Base-by-base conservation (phyloP, 2,113 vertebrate genomes). In the Ellobius talpinus region DNA sequence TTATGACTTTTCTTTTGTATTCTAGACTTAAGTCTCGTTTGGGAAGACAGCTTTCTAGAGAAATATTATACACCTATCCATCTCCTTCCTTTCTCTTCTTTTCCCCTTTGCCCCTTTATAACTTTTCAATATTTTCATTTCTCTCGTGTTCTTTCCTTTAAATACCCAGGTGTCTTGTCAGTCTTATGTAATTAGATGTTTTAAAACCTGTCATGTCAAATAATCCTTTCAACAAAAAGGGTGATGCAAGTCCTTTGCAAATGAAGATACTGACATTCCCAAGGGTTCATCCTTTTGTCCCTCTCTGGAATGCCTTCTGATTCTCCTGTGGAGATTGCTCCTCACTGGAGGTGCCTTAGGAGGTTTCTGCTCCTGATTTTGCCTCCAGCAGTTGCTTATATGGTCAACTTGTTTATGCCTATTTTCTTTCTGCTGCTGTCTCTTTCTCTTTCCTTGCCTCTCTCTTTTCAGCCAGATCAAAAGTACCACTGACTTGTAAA, bases 331-430 rank as follows among this genome's bases (percentile, higher is more conserved):
- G 16, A 4, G 3, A 73, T 3, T 73, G 7, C 58, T 7, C 8
- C 52, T 24, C 70, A 0, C 10, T 14, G 3, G 1, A 7, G 7
- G 7, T 19, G 10, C 31, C 0, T 0, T 29, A 24, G 10, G 36
- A 36, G 17, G 0, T n/a, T 11, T 39, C 12, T 31, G 24, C 39
- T 73, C 8, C 47, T 29, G 61, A 55, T 16, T 0, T 36, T 45
- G 29, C 39, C 33, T 87, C 33, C 58, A 19, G 11, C 39, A 11
- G 14, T 81, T 26, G 0, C 7, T 55, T 88, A 31, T 78, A 2
- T 17, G 26, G 42, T 58, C 31, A 55, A 36, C 68, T 72, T 11
- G 85, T 81, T 55, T 65, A 4, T 50, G 31, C 7, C 42, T 36
- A 61, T 6, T 88, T 16, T 78, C 3, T 96, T 39, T 65, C 61